Evolutionary conservation across 2,797 vertebrate genomes (phyloP).

Genomic region (Enoplosus armatus): DNA sequence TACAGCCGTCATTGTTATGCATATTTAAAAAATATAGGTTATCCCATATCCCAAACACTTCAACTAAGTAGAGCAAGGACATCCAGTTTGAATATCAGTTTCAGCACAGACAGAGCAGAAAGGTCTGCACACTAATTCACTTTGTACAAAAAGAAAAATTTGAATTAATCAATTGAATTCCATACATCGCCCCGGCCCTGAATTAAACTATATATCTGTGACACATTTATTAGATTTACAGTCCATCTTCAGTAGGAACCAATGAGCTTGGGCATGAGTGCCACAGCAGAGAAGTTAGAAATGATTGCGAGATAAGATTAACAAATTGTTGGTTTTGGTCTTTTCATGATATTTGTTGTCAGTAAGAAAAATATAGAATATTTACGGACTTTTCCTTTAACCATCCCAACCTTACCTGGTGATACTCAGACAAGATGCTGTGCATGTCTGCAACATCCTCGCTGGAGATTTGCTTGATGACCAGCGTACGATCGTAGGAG

Average conservation of each 20-base stretch:
- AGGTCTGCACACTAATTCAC: no score
- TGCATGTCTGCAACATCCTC: conserved; percentile 97
- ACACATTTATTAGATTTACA: background rate
- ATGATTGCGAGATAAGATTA: background rate
- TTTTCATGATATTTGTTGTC: background rate
- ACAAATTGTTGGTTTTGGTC: background rate
- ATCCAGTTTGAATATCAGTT: no score
- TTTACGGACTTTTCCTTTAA: background rate
- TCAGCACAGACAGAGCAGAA: no score
- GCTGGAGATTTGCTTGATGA: conserved; percentile 95
- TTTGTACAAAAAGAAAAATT: background rate
- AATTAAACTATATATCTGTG: background rate
- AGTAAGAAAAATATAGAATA: background rate
- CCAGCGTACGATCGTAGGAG: conserved; percentile 92
- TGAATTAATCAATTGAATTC: background rate
- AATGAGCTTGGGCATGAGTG: background rate
- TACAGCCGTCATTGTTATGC: background rate
- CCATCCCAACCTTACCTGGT: conserved; percentile 87
- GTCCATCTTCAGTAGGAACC: background rate
- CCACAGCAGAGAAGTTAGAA: background rate
- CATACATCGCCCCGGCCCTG: no score
- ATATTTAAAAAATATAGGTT: background rate
- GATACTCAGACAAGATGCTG: conserved; percentile 94
- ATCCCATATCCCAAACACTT: background rate
- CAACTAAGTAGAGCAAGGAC: background rate